Conservation (phyloP, 2,888 invertebrate genomes). For the Pelosia muscerda region DNA sequence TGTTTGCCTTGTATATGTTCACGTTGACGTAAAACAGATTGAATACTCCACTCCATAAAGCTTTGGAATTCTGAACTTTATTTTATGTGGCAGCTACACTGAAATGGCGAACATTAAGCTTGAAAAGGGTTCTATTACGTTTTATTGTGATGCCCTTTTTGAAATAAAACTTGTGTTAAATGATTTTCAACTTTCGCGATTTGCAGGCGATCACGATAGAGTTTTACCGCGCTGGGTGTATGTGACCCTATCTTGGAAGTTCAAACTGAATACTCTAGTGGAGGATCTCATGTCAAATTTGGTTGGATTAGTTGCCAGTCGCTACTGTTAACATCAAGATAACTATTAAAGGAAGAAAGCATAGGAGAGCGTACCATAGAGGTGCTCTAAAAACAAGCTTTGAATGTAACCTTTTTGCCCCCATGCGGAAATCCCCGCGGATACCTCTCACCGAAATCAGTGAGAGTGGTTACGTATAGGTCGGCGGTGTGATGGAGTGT, state of each 20-base stretch:
- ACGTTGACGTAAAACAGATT: constrained; percentile 12
- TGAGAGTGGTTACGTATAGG: too few relatives aligned
- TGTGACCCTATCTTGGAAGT: not conserved
- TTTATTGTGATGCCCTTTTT: not conserved
- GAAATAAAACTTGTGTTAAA: not conserved
- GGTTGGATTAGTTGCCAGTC: too few relatives aligned
- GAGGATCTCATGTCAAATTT: too few relatives aligned
- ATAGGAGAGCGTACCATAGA: too few relatives aligned
- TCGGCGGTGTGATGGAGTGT: too few relatives aligned
- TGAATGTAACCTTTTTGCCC: too few relatives aligned
- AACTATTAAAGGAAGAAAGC: too few relatives aligned
- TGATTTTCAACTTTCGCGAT: not conserved
- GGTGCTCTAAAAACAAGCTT: too few relatives aligned
- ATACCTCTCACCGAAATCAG: too few relatives aligned
- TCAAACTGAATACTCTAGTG: not conserved
- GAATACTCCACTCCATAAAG: constrained; percentile 21
- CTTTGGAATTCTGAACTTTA: constrained; percentile 3
- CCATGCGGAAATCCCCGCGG: too few relatives aligned
- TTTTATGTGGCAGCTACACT: not conserved
- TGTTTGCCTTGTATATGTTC: constrained; percentile 20
- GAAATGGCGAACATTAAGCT: not conserved
- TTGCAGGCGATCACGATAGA: constrained; percentile 1
- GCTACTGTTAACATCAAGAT: too few relatives aligned
- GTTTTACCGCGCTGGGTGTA: not conserved
- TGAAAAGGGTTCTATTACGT: not conserved